phyloP scores from a whole-genome alignment of 2,888 invertebrate genomes.

The Leptinotarsa tumamoca region DNA sequence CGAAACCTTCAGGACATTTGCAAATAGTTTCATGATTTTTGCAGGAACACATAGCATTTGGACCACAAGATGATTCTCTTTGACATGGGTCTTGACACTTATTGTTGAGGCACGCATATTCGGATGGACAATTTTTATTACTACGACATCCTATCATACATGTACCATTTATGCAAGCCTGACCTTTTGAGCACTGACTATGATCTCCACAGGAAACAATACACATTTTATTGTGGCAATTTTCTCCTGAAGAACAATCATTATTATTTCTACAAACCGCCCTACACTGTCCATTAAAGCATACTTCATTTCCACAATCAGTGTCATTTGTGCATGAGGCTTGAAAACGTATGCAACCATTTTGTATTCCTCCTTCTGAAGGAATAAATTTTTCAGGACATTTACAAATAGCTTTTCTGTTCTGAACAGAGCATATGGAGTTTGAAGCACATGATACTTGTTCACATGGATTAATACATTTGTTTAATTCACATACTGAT shows the following conservation, averaged over 20 bases:
- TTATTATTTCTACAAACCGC: constrained; percentile 80
- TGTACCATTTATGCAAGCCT: constrained; percentile 84
- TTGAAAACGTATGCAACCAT: constrained; percentile 80
- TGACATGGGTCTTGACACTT: constrained; percentile 88
- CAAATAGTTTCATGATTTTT: constrained; percentile 82
- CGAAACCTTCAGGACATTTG: constrained; percentile 86
- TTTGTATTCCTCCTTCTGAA: constrained; percentile 71
- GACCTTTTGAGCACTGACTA: constrained; percentile 81
- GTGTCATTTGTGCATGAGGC: constrained; percentile 76
- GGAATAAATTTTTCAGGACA: constrained; percentile 83
- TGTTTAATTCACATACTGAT: constrained; percentile 77
- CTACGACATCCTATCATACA: constrained; percentile 88
- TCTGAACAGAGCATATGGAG: constrained; percentile 82
- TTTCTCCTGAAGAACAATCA: constrained; percentile 85
- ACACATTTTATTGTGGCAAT: constrained; percentile 83
- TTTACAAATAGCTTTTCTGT: constrained; percentile 81
- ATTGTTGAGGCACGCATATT: constrained; percentile 85
- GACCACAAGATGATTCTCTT: constrained; percentile 81
- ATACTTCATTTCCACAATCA: constrained; percentile 84
- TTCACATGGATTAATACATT: constrained; percentile 85
- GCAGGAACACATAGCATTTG: constrained; percentile 85
- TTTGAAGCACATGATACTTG: constrained; percentile 82
- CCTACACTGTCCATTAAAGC: constrained; percentile 86
- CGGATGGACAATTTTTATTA: constrained; percentile 81
- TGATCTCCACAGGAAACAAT: constrained; percentile 84